Conservation (phyloP, 2,113 vertebrate genomes). For the Tychaedon coryphoeus region DNA sequence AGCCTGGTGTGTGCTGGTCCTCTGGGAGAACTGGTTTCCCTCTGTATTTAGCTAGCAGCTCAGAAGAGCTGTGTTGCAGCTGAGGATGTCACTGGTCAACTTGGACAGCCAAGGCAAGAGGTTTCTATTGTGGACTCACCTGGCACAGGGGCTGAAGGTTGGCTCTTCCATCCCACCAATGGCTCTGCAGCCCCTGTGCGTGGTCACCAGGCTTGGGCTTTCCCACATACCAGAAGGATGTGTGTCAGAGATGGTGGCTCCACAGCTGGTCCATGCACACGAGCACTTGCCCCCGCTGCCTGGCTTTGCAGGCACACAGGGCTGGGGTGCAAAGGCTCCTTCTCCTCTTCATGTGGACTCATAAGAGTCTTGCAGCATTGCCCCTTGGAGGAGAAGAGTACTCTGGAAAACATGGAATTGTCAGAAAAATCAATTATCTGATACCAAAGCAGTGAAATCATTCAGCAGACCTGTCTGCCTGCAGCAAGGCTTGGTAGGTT, state of each 20-base stretch:
- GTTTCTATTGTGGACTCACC: background rate
- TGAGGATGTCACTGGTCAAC: background rate
- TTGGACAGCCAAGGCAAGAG: background rate
- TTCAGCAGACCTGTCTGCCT: background rate
- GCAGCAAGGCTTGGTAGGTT: background rate
- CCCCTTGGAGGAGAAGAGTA: background rate
- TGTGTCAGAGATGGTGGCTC: accelerated
- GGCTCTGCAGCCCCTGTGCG: background rate
- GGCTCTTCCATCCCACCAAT: background rate
- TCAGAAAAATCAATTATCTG: background rate
- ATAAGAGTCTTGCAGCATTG: background rate
- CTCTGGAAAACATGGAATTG: background rate
- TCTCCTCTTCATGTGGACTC: background rate
- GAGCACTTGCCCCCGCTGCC: background rate
- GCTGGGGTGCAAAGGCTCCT: background rate
- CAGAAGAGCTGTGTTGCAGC: background rate
- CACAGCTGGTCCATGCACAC: accelerated
- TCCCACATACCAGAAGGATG: accelerated
- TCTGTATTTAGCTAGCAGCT: background rate
- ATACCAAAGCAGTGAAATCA: background rate
- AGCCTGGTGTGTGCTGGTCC: background rate
- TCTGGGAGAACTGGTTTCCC: background rate
- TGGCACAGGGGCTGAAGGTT: background rate
- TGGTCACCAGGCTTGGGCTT: background rate
- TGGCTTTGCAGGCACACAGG: accelerated